Percentiles rank a stretch among this genome's conserved stretches.
Evolutionary conservation across 2,113 vertebrate species (phyloP).

Genomic region (Notothenia coriiceps): DNA sequence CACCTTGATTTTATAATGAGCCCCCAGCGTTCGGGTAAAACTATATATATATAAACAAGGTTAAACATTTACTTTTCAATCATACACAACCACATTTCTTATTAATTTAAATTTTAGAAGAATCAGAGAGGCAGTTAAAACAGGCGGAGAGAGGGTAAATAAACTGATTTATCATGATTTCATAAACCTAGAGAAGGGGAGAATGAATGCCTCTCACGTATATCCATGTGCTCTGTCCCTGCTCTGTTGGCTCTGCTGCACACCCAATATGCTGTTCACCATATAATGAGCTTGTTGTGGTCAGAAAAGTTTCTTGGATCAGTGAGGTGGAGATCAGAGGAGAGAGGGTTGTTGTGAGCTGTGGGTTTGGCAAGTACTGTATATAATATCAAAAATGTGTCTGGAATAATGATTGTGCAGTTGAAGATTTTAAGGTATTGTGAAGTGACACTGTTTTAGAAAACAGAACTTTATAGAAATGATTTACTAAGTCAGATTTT

Average conservation of each 20-base stretch:
- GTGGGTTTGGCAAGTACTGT: not conserved
- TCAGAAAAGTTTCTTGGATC: conserved; percentile 1
- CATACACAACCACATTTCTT: not conserved
- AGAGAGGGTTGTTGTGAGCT: conserved; percentile 17
- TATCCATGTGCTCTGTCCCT: conserved; percentile 13
- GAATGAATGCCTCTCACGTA: conserved; percentile 36
- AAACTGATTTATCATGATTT: conserved; percentile 21
- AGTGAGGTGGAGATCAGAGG: conserved; percentile 36
- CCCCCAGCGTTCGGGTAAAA: not conserved
- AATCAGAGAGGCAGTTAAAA: conserved; percentile 30
- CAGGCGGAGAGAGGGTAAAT: not conserved
- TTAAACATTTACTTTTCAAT: not conserved
- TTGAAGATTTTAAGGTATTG: not conserved
- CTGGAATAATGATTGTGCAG: not conserved
- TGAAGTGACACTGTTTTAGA: not conserved
- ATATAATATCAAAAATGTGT: conserved; percentile 12
- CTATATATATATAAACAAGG: not conserved
- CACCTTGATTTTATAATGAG: not conserved
- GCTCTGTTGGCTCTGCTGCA: conserved; percentile 17
- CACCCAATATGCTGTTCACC: not conserved
- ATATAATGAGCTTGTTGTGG: conserved; percentile 45
- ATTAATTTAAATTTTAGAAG: not conserved
- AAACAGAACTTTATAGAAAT: not conserved
- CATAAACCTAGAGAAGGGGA: conserved; percentile 16
- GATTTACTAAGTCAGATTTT: not conserved